Conservation (phyloP, 2,113 vertebrate genomes). For the Pedetes capensis region DNA sequence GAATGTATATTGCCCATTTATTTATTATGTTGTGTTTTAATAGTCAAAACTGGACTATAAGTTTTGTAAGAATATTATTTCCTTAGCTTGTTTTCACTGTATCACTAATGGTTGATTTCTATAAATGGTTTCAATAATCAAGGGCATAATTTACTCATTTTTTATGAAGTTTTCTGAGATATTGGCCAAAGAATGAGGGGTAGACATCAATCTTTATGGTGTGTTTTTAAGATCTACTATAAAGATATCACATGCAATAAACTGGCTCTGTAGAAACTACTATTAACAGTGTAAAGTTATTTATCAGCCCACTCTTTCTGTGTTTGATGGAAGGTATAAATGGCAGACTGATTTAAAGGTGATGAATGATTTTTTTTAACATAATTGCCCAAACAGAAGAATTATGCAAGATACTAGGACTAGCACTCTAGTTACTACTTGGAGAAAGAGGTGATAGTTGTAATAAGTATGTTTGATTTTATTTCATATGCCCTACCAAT, state of each 20-base stretch:
- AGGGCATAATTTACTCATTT: neutral
- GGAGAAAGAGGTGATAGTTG: constrained; percentile 41
- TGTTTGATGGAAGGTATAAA: neutral
- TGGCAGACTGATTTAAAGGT: neutral
- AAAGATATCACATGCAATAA: constrained; percentile 62
- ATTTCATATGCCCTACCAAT: constrained; percentile 61
- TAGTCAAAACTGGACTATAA: neutral
- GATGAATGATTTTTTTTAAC: constrained; percentile 47
- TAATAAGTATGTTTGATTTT: constrained; percentile 35
- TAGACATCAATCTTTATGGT: neutral
- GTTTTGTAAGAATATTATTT: constrained; percentile 26
- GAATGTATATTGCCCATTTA: neutral
- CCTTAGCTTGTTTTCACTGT: constrained; percentile 41
- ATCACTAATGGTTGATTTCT: neutral
- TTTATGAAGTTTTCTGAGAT: constrained; percentile 45
- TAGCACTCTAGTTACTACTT: neutral
- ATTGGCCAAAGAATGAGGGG: constrained; percentile 21
- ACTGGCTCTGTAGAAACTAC: constrained; percentile 28
- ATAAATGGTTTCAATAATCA: constrained; percentile 14
- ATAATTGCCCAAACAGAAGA: constrained; percentile 29
- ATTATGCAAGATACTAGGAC: neutral
- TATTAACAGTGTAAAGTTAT: neutral
- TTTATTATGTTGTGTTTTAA: constrained; percentile 15
- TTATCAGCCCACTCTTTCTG: neutral
- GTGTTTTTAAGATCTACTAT: constrained; percentile 22